Base-by-base conservation (phyloP, 1,140 invertebrate genomes). In the Drosophila ohnishii region DNA sequence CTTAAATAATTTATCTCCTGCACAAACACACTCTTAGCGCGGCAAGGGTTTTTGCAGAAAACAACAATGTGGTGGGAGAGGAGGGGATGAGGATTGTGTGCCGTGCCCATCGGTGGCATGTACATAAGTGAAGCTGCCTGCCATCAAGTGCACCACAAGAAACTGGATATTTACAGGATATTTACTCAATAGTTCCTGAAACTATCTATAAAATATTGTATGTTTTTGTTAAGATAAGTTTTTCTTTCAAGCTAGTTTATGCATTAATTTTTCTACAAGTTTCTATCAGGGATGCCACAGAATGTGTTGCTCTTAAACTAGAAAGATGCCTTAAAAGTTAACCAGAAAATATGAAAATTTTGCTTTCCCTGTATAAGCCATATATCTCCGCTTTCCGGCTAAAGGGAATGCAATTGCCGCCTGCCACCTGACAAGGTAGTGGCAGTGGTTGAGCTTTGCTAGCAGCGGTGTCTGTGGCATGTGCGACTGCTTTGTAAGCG, bases 1-100 rank as follows among this genome's bases (percentile, higher is more conserved):
- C 72, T 72, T 86, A 62, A 86, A 87, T 86, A 82, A 86, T 87
- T 87, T 76, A 86, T 83, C 57, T 73, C 40, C 63, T 76, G 37
- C 63, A 69, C 71, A 75, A 53, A 78, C 64, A 64, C 73, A 44
- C 73, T 47, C 32, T 72, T 37, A 32, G 37, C 55, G 47, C 30
- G 40, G 34, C 14, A 22, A 16, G 42, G 58, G 66, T 55, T 55
- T 67, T 55, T 66, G 66, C 66, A 25, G 30, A 39, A 30, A 44
- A 30, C 62, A 40, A 66, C 45, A 51, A 44, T 44, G 37, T 5
- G 63, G n/a, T 40, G 35, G 10, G 30, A 3, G 7, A 5, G 19
- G 60, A 19, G 47, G 25, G 8, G n/a, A 14, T 4, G 6, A 4
- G 13, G 37, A 19, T 19, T 60, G 48, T 25, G n/a, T 42, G 14